Evolutionary conservation across 2,888 invertebrate genomes (phyloP), one percentile per base, ranked within the genome.

Genomic region (Lithophane leautieri): DNA sequence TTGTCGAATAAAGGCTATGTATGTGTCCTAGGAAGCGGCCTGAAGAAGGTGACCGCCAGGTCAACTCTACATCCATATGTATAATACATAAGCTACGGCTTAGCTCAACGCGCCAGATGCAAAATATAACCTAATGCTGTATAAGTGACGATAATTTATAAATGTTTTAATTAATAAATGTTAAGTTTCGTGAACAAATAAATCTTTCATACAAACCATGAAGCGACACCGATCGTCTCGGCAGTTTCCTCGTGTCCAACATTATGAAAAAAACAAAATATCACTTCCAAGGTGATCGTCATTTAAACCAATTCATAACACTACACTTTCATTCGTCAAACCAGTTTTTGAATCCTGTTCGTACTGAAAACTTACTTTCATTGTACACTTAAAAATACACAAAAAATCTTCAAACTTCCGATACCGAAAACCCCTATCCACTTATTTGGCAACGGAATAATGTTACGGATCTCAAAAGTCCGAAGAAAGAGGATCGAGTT

Each of bases 161-260:
- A 67, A 54, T 62, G 11, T 19, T 60, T 54, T 54, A n/a, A 66
- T 60, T 25, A 58, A 40, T 16, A 0, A 25, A 40, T 44, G 12
- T n/a, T 34, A 22, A 34, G 76, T 78, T 79, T 61, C 76, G 65
- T 82, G 70, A 77, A 78, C 67, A 79, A 79, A 82, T 73, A 78
- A 81, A 76, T 68, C 67, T 52, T 72, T 72, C 44, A 89, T 93
- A 95, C 95, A 88, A 91, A 96, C 96, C 96, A 86, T 94, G 93
- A 87, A 95, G 93, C 84, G 96, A 95, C 91, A 95, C 91, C 76
- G 95, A 95, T 81, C 95, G 94, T 87, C 95, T 93, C 90, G 95
- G 94, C 90, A 94, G 91, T 90, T 94, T 96, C 92, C 95, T 93
- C 87, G 92, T 94, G 88, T 96, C 95, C 93, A 96, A 92, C 95